Evolutionary conservation across 2,797 vertebrate species (phyloP).

Genomic region (Falco peregrinus): DNA sequence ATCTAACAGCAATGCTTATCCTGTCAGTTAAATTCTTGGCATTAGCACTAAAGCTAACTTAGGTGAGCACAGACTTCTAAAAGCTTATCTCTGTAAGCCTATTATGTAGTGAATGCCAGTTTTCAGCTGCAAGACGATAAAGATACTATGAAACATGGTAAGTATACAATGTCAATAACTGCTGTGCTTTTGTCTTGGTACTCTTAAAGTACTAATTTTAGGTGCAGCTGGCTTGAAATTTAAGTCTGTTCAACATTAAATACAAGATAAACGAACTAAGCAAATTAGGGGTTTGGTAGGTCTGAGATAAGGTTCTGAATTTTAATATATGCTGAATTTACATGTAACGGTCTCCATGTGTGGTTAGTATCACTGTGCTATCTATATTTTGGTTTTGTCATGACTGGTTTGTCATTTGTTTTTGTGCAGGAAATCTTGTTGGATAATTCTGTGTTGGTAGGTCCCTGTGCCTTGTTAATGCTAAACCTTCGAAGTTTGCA

Average conservation of each 20-base stretch:
- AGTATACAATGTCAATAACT: neutral
- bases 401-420: conserved; percentile 86
- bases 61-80: neutral
- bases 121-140: conserved; percentile 8
- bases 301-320: conserved; percentile 41
- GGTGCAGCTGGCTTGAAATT: neutral
- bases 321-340: conserved; percentile 40
- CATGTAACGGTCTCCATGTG: conserved; percentile 45
- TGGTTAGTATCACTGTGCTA: conserved; percentile 65
- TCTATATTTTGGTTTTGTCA: conserved; percentile 74
- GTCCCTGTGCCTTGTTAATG: conserved; percentile 78
- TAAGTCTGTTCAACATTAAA: neutral
- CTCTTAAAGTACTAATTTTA: neutral
- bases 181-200: neutral
- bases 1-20: neutral
- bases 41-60: conserved; percentile 14
- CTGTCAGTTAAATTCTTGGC: conserved; percentile 15
- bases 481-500: conserved; percentile 73
- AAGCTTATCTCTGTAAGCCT: neutral
- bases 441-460: conserved; percentile 96
- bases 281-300: neutral
- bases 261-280: neutral
- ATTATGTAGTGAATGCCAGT: neutral
- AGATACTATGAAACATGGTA: neutral
- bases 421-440: conserved; percentile 93